Evolutionary conservation across 2,797 vertebrate species (phyloP), one percentile per base, ranked within the genome.

Genomic region (Saxicola maurus): DNA sequence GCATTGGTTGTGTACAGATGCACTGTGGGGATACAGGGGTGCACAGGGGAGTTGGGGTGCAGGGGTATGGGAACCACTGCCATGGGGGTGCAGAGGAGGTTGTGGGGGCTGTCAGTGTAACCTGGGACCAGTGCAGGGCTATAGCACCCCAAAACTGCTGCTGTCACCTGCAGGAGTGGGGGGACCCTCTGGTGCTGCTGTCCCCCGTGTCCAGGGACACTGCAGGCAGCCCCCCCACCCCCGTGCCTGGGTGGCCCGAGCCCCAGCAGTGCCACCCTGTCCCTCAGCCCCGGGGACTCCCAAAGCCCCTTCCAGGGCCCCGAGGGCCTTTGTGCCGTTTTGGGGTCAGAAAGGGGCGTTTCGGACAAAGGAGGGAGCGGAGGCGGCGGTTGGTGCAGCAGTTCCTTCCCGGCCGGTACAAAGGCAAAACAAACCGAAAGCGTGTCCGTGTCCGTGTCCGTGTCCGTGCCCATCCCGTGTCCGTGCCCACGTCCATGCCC

Each of bases 371-470:
- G 65, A 95, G 79, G 55, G 64, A n/a, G 46, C 30, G 3, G 72
- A 93, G 93, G 61, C 90, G 18, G 79, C 30, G 10, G 21, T 91
- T 93, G 91, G 94, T 94, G 93, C 91, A 94, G 91, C 94, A 95
- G 94, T 95, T 95, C 94, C 89, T 94, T 95, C 89, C 94, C 74
- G 93, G 85, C 86, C 64, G n/a, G 65, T 95, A 95, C 94, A 95
- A 94, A 94, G 92, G 91, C 94, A 89, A 90, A 90, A 90, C 91
- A 92, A 95, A 89, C 94, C 72, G 56, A 90, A 93, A 93, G 91
- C 83, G 40, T 80, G 90, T 88, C 90, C 42, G 3, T 92, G 80
- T 53, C 90, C 75, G 20, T 87, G 75, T 28, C 91, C 71, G 18
- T 78, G 73, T 35, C 91, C 76, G 11, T n/a, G 31, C 33, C 74